Base-by-base conservation (phyloP, 1,140 invertebrate species). In the Drosophila hydei region DNA sequence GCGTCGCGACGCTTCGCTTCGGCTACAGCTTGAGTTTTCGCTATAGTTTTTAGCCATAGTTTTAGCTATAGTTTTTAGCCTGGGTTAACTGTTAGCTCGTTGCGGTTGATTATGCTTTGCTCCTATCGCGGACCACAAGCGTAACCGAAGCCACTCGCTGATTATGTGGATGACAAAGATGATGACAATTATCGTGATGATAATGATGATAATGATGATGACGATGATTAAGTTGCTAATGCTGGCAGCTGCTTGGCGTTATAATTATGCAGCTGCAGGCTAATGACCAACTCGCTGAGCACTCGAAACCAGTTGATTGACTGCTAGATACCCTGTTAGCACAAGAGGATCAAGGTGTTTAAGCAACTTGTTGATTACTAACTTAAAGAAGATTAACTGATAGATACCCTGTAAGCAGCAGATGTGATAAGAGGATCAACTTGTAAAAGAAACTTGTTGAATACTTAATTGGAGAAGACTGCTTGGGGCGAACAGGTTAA, bases 101-200 rank as follows among this genome's bases (percentile, higher is more conserved):
- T 74, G 84, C 83, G 84, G 84, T 83, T 89, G 84, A 76, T 88
- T 75, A 75, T 78, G 83, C 81, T 58, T 27, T 25, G 54, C 71
- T 62, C 60, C 56, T 68, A 42, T 45, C 72, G 60, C 38, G 60
- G 65, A 64, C 68, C 56, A 68, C 75, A 74, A 69, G 73, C 74
- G 64, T 61, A 77, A 80, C 65, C 78, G 81, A 69, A 54, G 71
- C 72, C 62, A 52, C 61, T 50, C 55, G 38, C 54, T 76, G 75
- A 89, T 89, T 77, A 83, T 84, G 81, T 67, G 55, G 75, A 75
- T 75, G 71, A 72, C 30, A 63, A 69, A 33, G 30, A 33, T 56
- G 51, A 64, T 72, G 43, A 83, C 63, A 16, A 67, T 63, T 42
- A 64, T 55, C 18, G 64, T 60, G 58, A 81, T 80, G 65, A 72